A percentile compares a stretch with the other conserved stretches of the same genome.
Conservation (phyloP, 2,113 vertebrate genomes). For the Bujurquina vittata region DNA sequence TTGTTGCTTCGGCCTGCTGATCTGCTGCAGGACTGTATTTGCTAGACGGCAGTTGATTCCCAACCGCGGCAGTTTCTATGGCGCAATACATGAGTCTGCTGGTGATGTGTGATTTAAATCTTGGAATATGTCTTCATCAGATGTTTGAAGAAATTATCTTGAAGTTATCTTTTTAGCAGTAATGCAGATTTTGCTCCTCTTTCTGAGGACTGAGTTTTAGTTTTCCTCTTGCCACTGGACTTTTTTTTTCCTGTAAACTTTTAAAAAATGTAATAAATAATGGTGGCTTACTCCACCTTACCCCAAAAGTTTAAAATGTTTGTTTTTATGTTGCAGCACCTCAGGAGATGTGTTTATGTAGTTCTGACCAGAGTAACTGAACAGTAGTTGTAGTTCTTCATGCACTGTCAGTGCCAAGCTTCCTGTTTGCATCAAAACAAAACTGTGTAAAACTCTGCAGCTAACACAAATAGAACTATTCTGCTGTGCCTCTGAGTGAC, state of each 20-base stretch:
- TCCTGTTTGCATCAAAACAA: slow-evolving; percentile 1
- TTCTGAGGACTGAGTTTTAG: background rate
- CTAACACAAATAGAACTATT: background rate
- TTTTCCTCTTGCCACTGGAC: background rate
- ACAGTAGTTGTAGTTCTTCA: background rate
- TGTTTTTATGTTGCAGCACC: background rate
- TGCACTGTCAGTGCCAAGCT: background rate
- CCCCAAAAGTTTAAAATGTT: background rate
- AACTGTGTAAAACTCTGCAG: background rate
- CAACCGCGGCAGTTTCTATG: slow-evolving; percentile 33
- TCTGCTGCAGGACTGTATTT: slow-evolving; percentile 6
- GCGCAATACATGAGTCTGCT: background rate
- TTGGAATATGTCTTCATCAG: background rate
- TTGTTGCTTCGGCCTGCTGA: slow-evolving; percentile 14
- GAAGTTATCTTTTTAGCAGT: background rate
- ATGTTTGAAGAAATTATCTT: background rate
- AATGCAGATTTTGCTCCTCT: background rate
- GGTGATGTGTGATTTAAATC: slow-evolving; percentile 57
- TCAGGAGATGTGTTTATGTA: too few relatives aligned
- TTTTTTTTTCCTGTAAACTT: background rate
- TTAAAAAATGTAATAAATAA: background rate
- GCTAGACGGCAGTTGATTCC: slow-evolving; percentile 30
- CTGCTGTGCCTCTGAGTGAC: background rate
- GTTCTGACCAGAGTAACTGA: too few relatives aligned
- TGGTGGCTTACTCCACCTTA: background rate